Conservation (phyloP, 1,140 invertebrate species). For the Coelopa frigida region DNA sequence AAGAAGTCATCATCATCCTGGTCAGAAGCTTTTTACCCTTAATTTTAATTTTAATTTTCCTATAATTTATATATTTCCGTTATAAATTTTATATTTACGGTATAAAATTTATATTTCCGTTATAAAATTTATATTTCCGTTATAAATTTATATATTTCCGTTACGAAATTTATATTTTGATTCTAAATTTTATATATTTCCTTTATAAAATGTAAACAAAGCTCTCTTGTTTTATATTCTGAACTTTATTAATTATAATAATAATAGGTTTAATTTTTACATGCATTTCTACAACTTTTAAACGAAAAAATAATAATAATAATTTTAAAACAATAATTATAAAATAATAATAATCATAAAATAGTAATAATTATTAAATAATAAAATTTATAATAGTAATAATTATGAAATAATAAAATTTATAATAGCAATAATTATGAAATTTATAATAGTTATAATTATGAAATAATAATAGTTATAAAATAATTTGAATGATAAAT, state of each 20-base stretch:
- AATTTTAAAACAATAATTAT: slow-evolving; percentile 21
- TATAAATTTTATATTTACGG: too few species aligned
- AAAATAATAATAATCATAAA: slow-evolving; percentile 11
- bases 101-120: too few species aligned
- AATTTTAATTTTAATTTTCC: too few species aligned
- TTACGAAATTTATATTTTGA: too few species aligned
- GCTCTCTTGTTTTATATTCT: slow-evolving; percentile 1
- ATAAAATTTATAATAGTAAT: not conserved
- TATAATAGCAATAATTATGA: not conserved
- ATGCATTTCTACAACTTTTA: slow-evolving; percentile 14
- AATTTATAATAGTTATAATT: slow-evolving; percentile 4
- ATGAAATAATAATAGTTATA: not conserved
- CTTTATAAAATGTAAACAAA: too few species aligned
- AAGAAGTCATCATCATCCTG: too few species aligned
- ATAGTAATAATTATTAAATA: slow-evolving; percentile 17
- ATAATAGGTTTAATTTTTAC: slow-evolving; percentile 26
- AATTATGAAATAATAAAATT: slow-evolving; percentile 2
- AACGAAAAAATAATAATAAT: slow-evolving; percentile 5
- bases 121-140: too few species aligned
- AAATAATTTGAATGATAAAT: not conserved
- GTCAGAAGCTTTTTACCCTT: too few species aligned
- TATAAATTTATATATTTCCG: too few species aligned
- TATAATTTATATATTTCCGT: too few species aligned
- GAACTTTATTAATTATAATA: slow-evolving; percentile 8
- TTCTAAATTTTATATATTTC: too few species aligned